Evolutionary conservation across 2,797 vertebrate genomes (phyloP).

Genomic region (Enteromius treurensis): DNA sequence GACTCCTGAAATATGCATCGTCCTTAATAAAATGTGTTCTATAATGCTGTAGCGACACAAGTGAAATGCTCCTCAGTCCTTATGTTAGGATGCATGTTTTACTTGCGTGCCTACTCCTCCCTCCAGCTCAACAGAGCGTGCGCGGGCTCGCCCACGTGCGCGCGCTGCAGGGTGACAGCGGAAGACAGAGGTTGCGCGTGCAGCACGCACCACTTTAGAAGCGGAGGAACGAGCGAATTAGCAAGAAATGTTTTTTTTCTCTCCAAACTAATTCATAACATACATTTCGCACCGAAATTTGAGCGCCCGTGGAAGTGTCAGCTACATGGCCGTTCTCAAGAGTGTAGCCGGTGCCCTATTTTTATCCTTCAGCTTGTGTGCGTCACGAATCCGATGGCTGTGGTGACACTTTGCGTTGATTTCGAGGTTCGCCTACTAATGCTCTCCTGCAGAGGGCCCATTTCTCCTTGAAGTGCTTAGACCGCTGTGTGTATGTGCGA

Average conservation of each 20-base stretch:
- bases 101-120: conserved; percentile 48
- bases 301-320: not conserved
- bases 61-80: not conserved
- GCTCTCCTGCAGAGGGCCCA: conserved; percentile 56
- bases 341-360: conserved; percentile 39
- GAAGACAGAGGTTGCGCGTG: conserved; percentile 43
- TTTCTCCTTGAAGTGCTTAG: conserved; percentile 49
- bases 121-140: conserved; percentile 38
- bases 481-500: conserved; percentile 28
- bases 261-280: not conserved
- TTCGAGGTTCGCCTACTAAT: conserved; percentile 55
- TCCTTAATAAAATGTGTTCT: not conserved
- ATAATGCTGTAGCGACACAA: not conserved
- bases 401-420: conserved; percentile 47
- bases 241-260: not conserved
- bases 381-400: conserved; percentile 45
- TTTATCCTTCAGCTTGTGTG: conserved; percentile 49
- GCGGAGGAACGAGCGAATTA: conserved; percentile 13
- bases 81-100: conserved; percentile 30
- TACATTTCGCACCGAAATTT: not conserved
- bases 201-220: conserved; percentile 6
- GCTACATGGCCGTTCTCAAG: conserved; percentile 4
- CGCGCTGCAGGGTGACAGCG: conserved; percentile 43
- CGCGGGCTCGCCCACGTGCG: conserved; percentile 51
- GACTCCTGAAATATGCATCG: not conserved